Conservation (phyloP, 2,113 vertebrate genomes). For the Carollia perspicillata region DNA sequence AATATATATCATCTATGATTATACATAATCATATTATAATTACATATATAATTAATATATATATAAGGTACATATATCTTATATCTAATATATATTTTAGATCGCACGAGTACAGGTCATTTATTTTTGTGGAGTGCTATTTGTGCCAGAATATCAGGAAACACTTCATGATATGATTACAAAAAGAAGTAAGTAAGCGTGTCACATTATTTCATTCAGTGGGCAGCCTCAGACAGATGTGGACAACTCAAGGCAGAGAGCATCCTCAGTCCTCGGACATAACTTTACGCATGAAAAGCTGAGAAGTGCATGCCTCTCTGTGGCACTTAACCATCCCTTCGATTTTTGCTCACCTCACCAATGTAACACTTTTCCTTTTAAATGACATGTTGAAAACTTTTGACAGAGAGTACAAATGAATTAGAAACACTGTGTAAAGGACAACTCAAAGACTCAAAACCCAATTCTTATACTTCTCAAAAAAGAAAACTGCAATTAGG, state of each 20-base stretch:
- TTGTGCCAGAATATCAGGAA: constrained; percentile 45
- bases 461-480: neutral
- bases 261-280: neutral
- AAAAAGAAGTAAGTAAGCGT: neutral
- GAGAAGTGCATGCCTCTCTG: neutral
- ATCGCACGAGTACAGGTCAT: neutral
- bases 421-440: neutral
- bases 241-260: neutral
- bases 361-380: neutral
- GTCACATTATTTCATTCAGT: neutral
- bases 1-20: no score
- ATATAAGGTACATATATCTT: no score
- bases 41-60: no score
- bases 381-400: constrained; percentile 42
- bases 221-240: neutral
- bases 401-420: neutral
- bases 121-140: neutral
- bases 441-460: constrained; percentile 21
- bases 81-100: no score
- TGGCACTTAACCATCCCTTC: neutral
- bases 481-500: constrained; percentile 1
- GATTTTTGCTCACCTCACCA: neutral
- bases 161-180: constrained; percentile 37
- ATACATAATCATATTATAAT: no score
- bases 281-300: neutral